These are phyloP conservation scores for Tretioscincus oriximinensis DNA, from an alignment of 2,113 vertebrate genomes.

Conservation along the genomic window DNA sequence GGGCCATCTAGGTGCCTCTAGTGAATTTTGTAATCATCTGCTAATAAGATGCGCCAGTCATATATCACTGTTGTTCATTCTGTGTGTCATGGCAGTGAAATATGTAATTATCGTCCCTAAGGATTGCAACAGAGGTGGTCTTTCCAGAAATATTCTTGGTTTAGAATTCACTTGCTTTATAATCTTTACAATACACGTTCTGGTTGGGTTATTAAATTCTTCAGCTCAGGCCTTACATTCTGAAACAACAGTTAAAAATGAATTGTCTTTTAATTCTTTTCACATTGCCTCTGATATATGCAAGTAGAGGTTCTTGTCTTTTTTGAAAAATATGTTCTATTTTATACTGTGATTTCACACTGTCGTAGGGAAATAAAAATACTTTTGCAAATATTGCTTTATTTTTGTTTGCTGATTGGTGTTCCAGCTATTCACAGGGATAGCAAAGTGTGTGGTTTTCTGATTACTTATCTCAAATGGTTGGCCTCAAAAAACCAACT, in stretches of 20 bases:
- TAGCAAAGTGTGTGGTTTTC: slow-evolving; percentile 17
- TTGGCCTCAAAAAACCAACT: slow-evolving; percentile 21
- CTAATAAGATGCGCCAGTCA: not conserved
- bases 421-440: slow-evolving; percentile 20
- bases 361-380: slow-evolving; percentile 3
- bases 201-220: not conserved
- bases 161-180: too few relatives aligned
- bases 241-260: not conserved
- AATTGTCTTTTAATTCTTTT: slow-evolving; percentile 7
- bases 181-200: not conserved
- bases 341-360: not conserved
- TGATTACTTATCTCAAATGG: slow-evolving; percentile 35
- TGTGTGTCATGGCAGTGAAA: too few relatives aligned
- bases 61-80: not conserved
- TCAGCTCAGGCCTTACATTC: not conserved
- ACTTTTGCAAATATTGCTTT: not conserved
- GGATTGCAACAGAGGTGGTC: too few relatives aligned
- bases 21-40: not conserved
- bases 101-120: not conserved
- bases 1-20: not conserved
- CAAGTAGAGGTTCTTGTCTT: not conserved
- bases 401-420: slow-evolving; percentile 16
- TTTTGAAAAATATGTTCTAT: not conserved
- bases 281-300: not conserved
- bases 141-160: too few relatives aligned